phyloP scores from a whole-genome alignment of 2,888 invertebrate genomes.

The Gastracanthus pulcherrimus region DNA sequence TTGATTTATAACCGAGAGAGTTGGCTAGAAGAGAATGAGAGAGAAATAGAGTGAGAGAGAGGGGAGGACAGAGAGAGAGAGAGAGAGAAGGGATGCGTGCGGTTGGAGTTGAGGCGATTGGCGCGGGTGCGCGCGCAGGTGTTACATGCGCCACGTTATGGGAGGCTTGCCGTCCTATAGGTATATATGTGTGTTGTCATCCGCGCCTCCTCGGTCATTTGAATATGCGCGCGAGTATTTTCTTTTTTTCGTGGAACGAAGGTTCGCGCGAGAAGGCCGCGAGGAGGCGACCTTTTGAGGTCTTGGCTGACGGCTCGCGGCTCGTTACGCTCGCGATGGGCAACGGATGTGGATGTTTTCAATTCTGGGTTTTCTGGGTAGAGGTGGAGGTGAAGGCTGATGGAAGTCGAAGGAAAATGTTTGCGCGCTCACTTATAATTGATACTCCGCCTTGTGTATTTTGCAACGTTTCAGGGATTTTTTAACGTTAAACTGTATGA shows the following conservation, averaged over 20 bases:
- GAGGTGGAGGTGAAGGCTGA: background rate
- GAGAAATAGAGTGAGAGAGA: background rate
- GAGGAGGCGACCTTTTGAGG: background rate
- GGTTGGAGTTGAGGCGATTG: constrained; percentile 14
- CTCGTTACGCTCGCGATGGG: too few species aligned
- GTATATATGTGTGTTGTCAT: background rate
- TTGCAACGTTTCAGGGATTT: too few species aligned
- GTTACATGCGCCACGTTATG: background rate
- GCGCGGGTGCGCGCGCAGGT: constrained; percentile 37
- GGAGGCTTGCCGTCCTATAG: too few species aligned
- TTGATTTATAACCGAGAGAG: constrained; percentile 68
- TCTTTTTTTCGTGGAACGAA: constrained; percentile 3
- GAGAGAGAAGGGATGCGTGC: background rate
- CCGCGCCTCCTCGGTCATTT: too few species aligned
- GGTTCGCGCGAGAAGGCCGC: too few species aligned
- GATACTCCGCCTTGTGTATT: background rate
- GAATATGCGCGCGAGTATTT: constrained; percentile 4
- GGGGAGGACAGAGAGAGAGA: constrained; percentile 17
- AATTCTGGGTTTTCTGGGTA: background rate
- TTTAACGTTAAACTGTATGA: too few species aligned
- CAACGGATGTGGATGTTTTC: too few species aligned
- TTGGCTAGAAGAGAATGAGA: constrained; percentile 15
- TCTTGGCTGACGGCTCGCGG: background rate
- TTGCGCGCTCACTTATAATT: background rate
- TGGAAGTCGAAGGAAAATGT: background rate